Conservation (phyloP, 2,888 invertebrate genomes). For the Ashinkailepas kermadecensis region DNA sequence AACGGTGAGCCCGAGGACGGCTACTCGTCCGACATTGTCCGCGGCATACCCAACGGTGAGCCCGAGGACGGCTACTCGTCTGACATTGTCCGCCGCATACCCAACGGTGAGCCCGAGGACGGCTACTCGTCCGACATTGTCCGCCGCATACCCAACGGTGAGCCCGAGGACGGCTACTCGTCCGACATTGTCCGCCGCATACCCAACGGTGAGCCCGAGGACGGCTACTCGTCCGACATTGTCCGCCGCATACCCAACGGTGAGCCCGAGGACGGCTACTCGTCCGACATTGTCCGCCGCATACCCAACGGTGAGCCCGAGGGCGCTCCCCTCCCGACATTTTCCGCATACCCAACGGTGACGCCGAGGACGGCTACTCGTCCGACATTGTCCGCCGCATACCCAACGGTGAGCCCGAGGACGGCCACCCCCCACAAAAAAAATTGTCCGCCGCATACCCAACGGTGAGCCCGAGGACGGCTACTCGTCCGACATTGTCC, state of each 20-base stretch:
- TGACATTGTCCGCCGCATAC: conserved; percentile 89
- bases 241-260: conserved; percentile 83
- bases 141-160: conserved; percentile 75
- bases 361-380: conserved; percentile 88
- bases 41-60: conserved; percentile 73
- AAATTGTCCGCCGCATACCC: conserved; percentile 87
- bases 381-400: conserved; percentile 92
- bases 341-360: conserved; percentile 73
- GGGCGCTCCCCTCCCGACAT: no score
- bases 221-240: conserved; percentile 95
- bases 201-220: conserved; percentile 78
- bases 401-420: conserved; percentile 75
- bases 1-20: conserved; percentile 84
- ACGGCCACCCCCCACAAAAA: conserved; percentile 79
- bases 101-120: conserved; percentile 79
- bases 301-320: conserved; percentile 63
- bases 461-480: conserved; percentile 84
- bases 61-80: conserved; percentile 98
- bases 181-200: conserved; percentile 92
- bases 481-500: conserved; percentile 91
- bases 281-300: conserved; percentile 89
- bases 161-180: conserved; percentile 94
- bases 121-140: conserved; percentile 96
- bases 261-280: conserved; percentile 90
- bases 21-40: conserved; percentile 91